Evolutionary conservation across 1,140 invertebrate genomes (phyloP).

Genomic region (Achatina immaculata): DNA sequence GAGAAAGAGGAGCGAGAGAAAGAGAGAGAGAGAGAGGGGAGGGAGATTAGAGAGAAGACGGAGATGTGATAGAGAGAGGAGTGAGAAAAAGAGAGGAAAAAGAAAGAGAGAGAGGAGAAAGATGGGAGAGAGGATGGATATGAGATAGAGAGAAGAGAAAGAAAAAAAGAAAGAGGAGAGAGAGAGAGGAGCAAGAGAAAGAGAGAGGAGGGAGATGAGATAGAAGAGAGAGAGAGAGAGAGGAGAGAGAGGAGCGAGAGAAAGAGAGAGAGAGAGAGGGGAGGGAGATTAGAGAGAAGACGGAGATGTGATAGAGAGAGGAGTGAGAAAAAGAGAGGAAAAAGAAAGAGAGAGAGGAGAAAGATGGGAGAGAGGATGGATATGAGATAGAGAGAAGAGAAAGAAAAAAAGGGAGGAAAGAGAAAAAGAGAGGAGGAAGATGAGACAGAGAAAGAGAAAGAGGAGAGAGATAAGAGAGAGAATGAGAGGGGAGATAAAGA

Average conservation of each 20-base stretch:
- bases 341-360: background rate
- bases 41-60: background rate
- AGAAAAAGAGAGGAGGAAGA: background rate
- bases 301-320: background rate
- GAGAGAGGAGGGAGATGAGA: background rate
- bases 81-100: background rate
- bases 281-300: background rate
- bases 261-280: background rate
- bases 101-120: background rate
- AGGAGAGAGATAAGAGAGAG: background rate
- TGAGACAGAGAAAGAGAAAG: no score
- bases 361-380: background rate
- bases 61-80: background rate
- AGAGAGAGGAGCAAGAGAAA: background rate
- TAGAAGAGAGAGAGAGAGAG: background rate
- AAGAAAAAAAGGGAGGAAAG: background rate
- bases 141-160: conserved; percentile 3
- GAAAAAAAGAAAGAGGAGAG: background rate
- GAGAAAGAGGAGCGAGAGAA: no score
- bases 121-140: background rate
- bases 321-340: background rate
- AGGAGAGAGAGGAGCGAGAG: background rate
- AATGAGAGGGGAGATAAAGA: background rate
- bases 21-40: background rate
- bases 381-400: background rate